Conservation (phyloP, 2,888 invertebrate species). For the Luffia ferchaultella region DNA sequence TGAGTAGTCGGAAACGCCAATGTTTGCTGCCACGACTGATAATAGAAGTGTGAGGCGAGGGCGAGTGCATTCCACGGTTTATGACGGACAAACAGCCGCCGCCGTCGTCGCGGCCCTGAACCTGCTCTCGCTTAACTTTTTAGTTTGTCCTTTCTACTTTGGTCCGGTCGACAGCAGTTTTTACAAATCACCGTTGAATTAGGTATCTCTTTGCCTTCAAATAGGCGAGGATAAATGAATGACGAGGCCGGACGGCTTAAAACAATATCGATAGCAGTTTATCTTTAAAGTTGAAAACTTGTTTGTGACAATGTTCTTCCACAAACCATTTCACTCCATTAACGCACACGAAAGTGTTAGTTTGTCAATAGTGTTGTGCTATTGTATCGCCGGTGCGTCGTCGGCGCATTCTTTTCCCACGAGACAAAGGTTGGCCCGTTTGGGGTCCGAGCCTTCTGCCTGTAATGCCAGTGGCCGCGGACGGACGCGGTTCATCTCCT, state of each 20-base stretch:
- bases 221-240: no score
- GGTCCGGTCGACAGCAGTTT: no score
- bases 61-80: slow-evolving; percentile 35
- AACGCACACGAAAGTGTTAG: background rate
- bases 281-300: no score
- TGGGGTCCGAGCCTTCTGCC: background rate
- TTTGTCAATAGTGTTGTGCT: slow-evolving; percentile 5
- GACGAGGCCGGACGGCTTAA: no score
- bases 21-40: background rate
- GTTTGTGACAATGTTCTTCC: no score
- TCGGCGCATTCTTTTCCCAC: background rate
- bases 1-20: background rate
- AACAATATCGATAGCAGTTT: no score
- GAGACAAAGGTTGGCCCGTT: background rate
- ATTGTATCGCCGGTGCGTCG: slow-evolving; percentile 9
- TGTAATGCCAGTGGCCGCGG: background rate
- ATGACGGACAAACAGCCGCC: slow-evolving; percentile 28
- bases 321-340: background rate
- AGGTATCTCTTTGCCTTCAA: no score
- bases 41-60: slow-evolving; percentile 2
- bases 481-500: background rate
- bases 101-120: slow-evolving; percentile 21
- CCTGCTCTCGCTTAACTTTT: slow-evolving; percentile 13
- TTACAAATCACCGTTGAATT: no score
- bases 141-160: no score